Conservation (phyloP, 2,888 invertebrate genomes). For the Thymelicus lineola region DNA sequence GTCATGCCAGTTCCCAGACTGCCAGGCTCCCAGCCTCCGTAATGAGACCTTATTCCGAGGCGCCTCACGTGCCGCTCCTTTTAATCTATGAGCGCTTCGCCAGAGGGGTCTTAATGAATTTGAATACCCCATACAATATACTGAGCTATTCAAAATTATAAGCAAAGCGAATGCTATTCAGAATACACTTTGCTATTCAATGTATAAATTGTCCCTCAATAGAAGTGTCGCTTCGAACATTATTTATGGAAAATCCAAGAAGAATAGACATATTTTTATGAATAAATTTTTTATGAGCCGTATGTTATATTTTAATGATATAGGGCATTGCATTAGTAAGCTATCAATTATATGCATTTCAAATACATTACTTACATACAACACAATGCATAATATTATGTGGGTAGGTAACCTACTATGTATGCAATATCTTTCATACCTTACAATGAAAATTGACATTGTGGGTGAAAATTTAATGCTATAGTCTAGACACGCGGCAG, state of each 20-base stretch:
- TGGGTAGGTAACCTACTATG: too few species aligned
- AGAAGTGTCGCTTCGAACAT: slow-evolving; percentile 9
- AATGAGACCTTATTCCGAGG: slow-evolving; percentile 25
- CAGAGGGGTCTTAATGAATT: slow-evolving; percentile 30
- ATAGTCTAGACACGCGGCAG: too few species aligned
- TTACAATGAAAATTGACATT: too few species aligned
- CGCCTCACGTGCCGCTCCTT: slow-evolving; percentile 29
- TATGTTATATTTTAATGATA: slow-evolving; percentile 1
- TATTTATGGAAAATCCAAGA: slow-evolving; percentile 14
- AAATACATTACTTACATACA: too few species aligned
- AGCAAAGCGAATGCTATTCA: slow-evolving; percentile 22
- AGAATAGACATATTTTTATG: slow-evolving; percentile 2
- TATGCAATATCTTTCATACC: too few species aligned
- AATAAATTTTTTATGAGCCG: neutral
- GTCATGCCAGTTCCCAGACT: neutral
- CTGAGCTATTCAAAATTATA: slow-evolving; percentile 18
- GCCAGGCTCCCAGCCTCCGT: slow-evolving; percentile 12
- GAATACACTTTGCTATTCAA: slow-evolving; percentile 16
- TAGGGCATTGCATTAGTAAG: neutral
- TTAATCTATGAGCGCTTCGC: slow-evolving; percentile 19
- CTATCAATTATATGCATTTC: neutral
- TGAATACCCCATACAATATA: slow-evolving; percentile 23
- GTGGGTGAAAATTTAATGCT: too few species aligned
- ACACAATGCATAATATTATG: too few species aligned
- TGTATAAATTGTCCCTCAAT: slow-evolving; percentile 34